Evolutionary conservation across 2,888 invertebrate species (phyloP), one percentile per base, ranked within the genome.

Genomic region (Glyphotaelius pellucidus): DNA sequence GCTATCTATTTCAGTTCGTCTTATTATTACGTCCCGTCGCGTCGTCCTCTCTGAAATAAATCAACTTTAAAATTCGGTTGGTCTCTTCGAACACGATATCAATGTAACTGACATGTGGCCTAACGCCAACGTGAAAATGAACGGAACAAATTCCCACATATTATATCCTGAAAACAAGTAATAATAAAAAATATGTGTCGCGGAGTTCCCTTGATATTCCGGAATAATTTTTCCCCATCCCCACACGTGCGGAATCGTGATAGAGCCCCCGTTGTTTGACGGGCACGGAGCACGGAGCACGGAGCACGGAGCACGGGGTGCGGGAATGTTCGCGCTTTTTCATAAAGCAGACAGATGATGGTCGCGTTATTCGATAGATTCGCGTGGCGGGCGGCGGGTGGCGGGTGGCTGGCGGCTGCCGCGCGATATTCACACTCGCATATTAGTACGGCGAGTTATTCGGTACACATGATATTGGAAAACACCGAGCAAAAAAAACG

Each of bases 41-140:
- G 67, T 25, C 67, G 67, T 25, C 67, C 67, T 19, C 19, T 19
- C 32, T 14, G 12, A 81, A 81, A 80, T 31, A 31, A 83, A 83
- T 31, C 31, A 14, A 32, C 32, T 83, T 83, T 87, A 85, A 32
- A 85, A 52, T 52, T 31, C 87, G 32, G 52, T 31, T 52, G 52
- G 31, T 67, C n/a, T n/a, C 14, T n/a, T 42, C 35, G 38, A 47
- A 87, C 47, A 52, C 32, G 67, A 67, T 87, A 87, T 87, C 52
- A 87, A 52, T 67, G 30, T 87, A 52, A 87, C 87, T 52, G 67
- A 67, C 52, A 38, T 35, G 52, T 87, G 87, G 87, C 87, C 87
- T 67, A 52, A 52, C 52, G 52, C 47, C 87, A 52, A 87, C 30
- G 32, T 87, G 47, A 87, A 87, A 87, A 87, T 67, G 67, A n/a